Evolutionary conservation across 2,113 vertebrate genomes (phyloP), one percentile per base, ranked within the genome.

Genomic region (Xyrauchen texanus): DNA sequence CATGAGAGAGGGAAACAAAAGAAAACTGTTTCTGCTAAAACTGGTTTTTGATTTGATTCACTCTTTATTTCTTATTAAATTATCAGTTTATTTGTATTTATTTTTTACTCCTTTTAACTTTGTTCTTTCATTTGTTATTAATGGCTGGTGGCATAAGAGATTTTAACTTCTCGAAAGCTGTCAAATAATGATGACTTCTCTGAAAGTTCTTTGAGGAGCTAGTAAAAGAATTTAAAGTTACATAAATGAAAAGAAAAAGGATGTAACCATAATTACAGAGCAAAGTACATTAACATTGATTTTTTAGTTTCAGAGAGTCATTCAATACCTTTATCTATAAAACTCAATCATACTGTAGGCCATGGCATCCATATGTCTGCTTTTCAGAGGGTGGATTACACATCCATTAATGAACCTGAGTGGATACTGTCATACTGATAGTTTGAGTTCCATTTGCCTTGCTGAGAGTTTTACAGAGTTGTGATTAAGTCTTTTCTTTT

Each of bases 261-360:
- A 45, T 34, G 12, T 76, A 49, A 10, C 74, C 21, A 45, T 76
- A 76, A 76, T 65, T 76, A 76, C 74, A 65, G 61, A 76, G 21
- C 62, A 76, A 72, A 65, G 78, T 58, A 66, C 68, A 80, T 71
- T 58, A 80, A 80, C 62, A 73, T 57, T 73, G 51, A 67, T 65
- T 66, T 66, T 66, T 51, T 58, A 62, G 55, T 78, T 69, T 61
- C 46, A 70, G 52, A 12, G 63, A 58, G 16, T 49, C 21, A 70
- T 47, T 66, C 66, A 76, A 62, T 76, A 62, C 49, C 73, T 55
- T 76, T 61, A 76, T 76, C 73, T 76, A 76, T 76, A 76, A 65
- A 76, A 76, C 61, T 76, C 73, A 76, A 76, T 76, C 73, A 76
- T 76, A n/a, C n/a, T n/a, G n/a, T n/a, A 76, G 62, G 49, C 65